These are phyloP conservation scores for Acrobasis repandana DNA, from an alignment of 2,888 invertebrate genomes.

Conservation along the genomic window DNA sequence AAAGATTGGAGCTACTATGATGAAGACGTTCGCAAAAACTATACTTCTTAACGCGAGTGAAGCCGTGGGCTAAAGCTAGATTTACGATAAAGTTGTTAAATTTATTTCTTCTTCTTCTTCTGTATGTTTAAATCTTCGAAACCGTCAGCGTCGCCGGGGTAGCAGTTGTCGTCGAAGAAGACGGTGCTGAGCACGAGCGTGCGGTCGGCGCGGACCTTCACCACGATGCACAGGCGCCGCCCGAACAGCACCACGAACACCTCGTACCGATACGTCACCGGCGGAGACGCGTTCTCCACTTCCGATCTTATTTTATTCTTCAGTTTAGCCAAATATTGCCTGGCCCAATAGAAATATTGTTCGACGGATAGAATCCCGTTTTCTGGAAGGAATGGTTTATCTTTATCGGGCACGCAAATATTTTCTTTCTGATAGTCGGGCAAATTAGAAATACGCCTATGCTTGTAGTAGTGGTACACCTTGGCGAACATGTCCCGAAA, in stretches of 20 bases:
- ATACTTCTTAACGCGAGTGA: too few species aligned
- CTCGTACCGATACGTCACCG: slow-evolving; percentile 5
- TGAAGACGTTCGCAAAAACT: too few species aligned
- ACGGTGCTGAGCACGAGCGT: slow-evolving; percentile 1
- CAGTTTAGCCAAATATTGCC: neutral
- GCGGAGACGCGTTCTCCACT: neutral
- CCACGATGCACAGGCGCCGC: slow-evolving; percentile 8
- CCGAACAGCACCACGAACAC: slow-evolving; percentile 3
- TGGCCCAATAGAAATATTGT: slow-evolving; percentile 7
- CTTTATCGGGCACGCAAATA: neutral
- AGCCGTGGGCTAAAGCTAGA: too few species aligned
- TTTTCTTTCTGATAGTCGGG: neutral
- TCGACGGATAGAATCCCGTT: neutral
- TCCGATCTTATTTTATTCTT: neutral
- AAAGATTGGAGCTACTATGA: too few species aligned
- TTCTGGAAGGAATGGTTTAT: neutral
- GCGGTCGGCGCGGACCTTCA: neutral
- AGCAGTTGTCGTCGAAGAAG: neutral
- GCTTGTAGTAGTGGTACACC: slow-evolving; percentile 17
- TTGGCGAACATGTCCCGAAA: slow-evolving; percentile 15
- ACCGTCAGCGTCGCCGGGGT: slow-evolving; percentile 4
- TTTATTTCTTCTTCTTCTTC: neutral
- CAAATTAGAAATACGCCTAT: neutral
- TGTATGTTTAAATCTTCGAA: slow-evolving; percentile 20
- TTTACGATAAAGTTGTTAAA: neutral